Percentiles rank a stretch among this genome's conserved stretches.
Conservation (phyloP, 2,888 invertebrate species). For the Microplitis deprimator region DNA sequence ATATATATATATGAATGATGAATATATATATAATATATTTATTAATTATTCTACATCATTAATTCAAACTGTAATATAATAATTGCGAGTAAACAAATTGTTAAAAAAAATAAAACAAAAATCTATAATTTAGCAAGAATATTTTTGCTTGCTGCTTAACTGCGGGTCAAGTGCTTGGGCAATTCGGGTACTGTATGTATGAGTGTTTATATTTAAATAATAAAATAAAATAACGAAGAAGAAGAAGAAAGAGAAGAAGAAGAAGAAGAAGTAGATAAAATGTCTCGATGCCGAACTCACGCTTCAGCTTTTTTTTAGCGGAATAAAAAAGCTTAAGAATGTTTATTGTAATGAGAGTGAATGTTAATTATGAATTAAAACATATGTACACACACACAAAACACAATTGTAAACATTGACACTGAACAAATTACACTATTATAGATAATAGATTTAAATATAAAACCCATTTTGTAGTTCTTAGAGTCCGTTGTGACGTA, state of each 20-base stretch:
- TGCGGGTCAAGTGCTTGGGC: slow-evolving; percentile 68
- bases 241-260: slow-evolving; percentile 15
- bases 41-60: slow-evolving; percentile 45
- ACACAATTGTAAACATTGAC: slow-evolving; percentile 20
- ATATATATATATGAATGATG: slow-evolving; percentile 61
- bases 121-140: slow-evolving; percentile 55
- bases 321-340: slow-evolving; percentile 31
- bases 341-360: slow-evolving; percentile 25
- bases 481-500: slow-evolving; percentile 42
- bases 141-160: slow-evolving; percentile 55
- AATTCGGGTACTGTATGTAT: slow-evolving; percentile 59
- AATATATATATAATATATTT: slow-evolving; percentile 57
- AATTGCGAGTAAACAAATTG: neutral
- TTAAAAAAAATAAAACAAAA: slow-evolving; percentile 47
- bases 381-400: slow-evolving; percentile 3
- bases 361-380: neutral
- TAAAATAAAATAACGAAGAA: slow-evolving; percentile 33
- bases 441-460: slow-evolving; percentile 10
- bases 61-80: slow-evolving; percentile 16
- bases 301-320: slow-evolving; percentile 7
- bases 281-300: slow-evolving; percentile 19
- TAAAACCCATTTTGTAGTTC: slow-evolving; percentile 39
- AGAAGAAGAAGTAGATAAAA: slow-evolving; percentile 42
- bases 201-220: neutral
- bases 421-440: slow-evolving; percentile 11